Evolutionary conservation across 2,797 vertebrate genomes (phyloP), one percentile per base, ranked within the genome.

Genomic region (Sebastes aleutianus): DNA sequence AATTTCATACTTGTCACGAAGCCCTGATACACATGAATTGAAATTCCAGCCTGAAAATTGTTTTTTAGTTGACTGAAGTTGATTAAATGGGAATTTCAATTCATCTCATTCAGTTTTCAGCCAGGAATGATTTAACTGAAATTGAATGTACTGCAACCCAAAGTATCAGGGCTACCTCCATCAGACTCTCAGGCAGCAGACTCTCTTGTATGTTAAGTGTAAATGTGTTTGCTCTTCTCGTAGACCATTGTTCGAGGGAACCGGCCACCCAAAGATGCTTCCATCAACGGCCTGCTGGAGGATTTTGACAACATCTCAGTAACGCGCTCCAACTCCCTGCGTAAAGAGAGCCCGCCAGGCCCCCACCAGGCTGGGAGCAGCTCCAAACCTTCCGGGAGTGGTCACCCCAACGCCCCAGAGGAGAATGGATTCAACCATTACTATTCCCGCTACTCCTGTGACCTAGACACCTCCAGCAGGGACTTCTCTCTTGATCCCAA

Each of bases 301-400:
- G 98, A 99, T 87, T 99, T 99, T 1, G 98, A 99, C 96, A 99
- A 97, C 89, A 98, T 99, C 93, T 99, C 98, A 0, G 98, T 99
- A 82, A 99, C 98, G 0, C 97, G 98, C 43, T 99, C 98, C 91
- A 99, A 99, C 91, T 99, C 98, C 39, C 94, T 99, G 73, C 95
- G 98, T 64, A 99, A 98, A 85, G 98, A 99, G 89, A 99, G 98
- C 57, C 98, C 97, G 1, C 97, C 97, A 4, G 97, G 97, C 9
- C 92, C 96, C 11, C 97, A 97, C 80, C 96, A 96, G 85, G 95
- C 96, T 2, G 95, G 97, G 82, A 91, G 89, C 0, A 94, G 96
- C 89, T 95, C 93, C 89, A 97, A 96, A 88, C 96, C 96, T 47
- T 89, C 93, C 0, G 47, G 93, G 5, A 93, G 95, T 83, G 93